Evolutionary conservation across 35 echinoderm and acorn worm species (phyloP).

Genomic region (Apostichopus parvimensis): DNA sequence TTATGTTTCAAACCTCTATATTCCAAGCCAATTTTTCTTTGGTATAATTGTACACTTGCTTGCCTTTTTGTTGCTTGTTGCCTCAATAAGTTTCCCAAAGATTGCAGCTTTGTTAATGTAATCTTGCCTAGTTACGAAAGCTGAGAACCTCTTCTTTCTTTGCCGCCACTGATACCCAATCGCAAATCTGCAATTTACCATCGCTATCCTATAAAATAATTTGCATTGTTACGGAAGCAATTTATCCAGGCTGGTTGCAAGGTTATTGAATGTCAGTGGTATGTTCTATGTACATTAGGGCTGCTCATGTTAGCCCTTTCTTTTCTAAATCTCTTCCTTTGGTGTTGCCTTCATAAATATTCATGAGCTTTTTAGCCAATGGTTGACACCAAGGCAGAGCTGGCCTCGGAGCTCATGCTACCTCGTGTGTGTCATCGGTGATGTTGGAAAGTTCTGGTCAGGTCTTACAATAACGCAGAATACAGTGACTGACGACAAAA

Average conservation of each 20-base stretch:
- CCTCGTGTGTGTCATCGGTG: constrained; percentile 49
- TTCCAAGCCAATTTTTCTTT: too few relatives aligned
- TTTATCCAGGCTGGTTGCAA: constrained; percentile 50
- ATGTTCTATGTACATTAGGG: constrained; percentile 47
- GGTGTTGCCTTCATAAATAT: constrained; percentile 23
- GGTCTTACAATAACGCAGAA: constrained; percentile 23
- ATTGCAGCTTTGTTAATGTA: too few relatives aligned
- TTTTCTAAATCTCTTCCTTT: constrained; percentile 51
- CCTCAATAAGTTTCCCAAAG: too few relatives aligned
- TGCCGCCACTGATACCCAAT: constrained; percentile 20
- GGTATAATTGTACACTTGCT: neutral
- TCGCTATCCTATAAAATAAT: neutral
- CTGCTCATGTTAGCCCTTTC: constrained; percentile 30
- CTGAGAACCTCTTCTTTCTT: too few relatives aligned
- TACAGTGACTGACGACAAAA: constrained; percentile 26
- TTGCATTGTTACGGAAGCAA: neutral
- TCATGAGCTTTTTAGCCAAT: neutral
- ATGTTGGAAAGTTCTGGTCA: constrained; percentile 78
- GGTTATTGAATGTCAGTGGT: neutral
- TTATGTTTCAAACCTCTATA: too few relatives aligned
- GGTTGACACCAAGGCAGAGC: constrained; percentile 56
- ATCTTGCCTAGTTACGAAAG: neutral
- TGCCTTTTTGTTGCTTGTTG: constrained; percentile 4
- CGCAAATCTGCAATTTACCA: neutral
- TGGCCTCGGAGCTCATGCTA: constrained; percentile 60